Conservation (phyloP, 2,797 vertebrate genomes). For the Discoglossus pictus region DNA sequence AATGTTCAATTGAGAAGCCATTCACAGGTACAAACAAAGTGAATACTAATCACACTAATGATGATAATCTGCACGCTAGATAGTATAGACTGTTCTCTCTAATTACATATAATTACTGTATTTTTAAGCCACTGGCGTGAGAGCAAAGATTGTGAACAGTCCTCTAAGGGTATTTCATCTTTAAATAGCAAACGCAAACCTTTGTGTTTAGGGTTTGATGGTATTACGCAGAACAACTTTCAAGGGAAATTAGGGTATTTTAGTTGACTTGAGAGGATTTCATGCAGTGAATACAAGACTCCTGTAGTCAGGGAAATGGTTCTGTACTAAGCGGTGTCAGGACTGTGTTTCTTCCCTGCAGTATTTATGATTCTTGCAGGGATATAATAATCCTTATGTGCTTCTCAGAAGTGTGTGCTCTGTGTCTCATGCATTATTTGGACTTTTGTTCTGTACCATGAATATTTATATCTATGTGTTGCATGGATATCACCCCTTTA, state of each 20-base stretch:
- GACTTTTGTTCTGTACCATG: too few species aligned
- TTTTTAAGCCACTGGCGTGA: not conserved
- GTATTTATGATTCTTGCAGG: too few species aligned
- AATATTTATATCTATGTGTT: too few species aligned
- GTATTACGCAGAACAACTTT: conserved; percentile 3
- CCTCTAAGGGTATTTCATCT: conserved; percentile 2
- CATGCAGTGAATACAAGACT: not conserved
- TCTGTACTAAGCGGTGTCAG: too few species aligned
- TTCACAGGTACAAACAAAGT: too few species aligned
- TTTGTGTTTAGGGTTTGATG: not conserved
- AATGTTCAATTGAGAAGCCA: too few species aligned
- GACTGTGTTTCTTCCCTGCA: too few species aligned
- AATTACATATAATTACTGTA: conserved; percentile 26
- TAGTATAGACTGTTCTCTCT: conserved; percentile 1
- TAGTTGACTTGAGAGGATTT: conserved; percentile 4
- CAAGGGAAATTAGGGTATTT: not conserved
- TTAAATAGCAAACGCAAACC: not conserved
- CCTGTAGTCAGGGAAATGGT: too few species aligned
- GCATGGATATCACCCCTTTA: too few species aligned
- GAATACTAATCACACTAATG: conserved; percentile 15
- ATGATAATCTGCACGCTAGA: conserved; percentile 16
- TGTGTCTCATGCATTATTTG: too few species aligned
- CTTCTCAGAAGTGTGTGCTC: too few species aligned
- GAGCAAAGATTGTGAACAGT: not conserved
- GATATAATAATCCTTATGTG: too few species aligned